Evolutionary conservation across 2,113 vertebrate species (phyloP).

Genomic region (Neofelis nebulosa): DNA sequence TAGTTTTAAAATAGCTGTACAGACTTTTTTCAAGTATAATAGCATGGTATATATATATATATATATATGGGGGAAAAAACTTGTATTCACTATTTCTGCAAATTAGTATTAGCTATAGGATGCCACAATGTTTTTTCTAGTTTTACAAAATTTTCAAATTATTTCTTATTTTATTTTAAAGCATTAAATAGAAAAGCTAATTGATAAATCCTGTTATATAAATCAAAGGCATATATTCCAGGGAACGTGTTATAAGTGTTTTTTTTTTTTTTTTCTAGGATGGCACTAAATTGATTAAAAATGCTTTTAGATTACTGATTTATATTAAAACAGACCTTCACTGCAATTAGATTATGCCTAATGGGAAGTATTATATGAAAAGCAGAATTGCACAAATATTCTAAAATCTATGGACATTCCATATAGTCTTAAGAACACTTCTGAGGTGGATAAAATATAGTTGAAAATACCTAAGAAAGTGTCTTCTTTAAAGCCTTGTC

Average conservation of each 20-base stretch:
- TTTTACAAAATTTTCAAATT: constrained; percentile 42
- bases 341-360: constrained; percentile 34
- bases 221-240: constrained; percentile 51
- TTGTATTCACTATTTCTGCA: constrained; percentile 51
- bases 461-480: constrained; percentile 42
- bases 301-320: constrained; percentile 47
- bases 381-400: constrained; percentile 63
- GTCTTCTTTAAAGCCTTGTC: constrained; percentile 26
- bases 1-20: constrained; percentile 47
- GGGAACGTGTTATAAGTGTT: constrained; percentile 23
- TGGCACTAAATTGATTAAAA: constrained; percentile 44
- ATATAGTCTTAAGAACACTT: constrained; percentile 42
- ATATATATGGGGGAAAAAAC: background rate
- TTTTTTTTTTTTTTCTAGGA: background rate
- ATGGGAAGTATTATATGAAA: constrained; percentile 54
- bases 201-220: constrained; percentile 25
- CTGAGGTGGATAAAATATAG: constrained; percentile 1
- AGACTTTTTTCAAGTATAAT: constrained; percentile 35
- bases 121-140: background rate
- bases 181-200: constrained; percentile 63
- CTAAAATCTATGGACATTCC: constrained; percentile 2
- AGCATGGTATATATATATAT: background rate
- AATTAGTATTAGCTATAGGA: constrained; percentile 18
- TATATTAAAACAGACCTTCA: constrained; percentile 43
- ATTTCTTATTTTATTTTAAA: constrained; percentile 52